A percentile compares a stretch with the other conserved stretches of the same genome.
These are phyloP conservation scores for Chlorodrepanis virens DNA, from an alignment of 2,113 vertebrate species.

Conservation along the genomic window DNA sequence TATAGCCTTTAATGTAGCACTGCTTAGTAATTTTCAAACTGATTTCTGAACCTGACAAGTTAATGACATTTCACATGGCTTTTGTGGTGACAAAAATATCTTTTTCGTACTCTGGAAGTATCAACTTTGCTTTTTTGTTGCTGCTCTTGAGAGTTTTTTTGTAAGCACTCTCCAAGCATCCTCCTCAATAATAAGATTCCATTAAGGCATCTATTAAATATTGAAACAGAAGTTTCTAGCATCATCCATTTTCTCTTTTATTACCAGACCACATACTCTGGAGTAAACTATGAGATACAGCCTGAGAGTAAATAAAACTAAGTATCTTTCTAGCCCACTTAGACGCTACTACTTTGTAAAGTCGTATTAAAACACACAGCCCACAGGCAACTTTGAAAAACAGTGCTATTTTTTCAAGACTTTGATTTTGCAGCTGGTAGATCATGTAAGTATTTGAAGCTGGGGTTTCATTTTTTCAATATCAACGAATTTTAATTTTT, in stretches of 20 bases:
- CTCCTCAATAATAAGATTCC: neutral
- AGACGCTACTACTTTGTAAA: neutral
- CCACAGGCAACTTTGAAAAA: neutral
- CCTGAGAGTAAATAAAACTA: neutral
- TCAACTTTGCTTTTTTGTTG: neutral
- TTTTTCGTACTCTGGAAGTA: neutral
- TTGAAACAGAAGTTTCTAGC: neutral
- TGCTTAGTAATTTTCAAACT: neutral
- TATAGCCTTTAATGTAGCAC: neutral
- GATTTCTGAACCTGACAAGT: neutral
- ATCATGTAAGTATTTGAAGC: neutral
- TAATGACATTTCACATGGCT: neutral
- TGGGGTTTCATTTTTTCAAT: neutral
- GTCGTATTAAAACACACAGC: accelerated
- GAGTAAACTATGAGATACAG: neutral
- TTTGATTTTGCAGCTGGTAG: neutral
- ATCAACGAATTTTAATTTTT: neutral
- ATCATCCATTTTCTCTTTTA: neutral
- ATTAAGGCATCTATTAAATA: neutral
- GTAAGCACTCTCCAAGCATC: neutral
- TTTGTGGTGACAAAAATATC: neutral
- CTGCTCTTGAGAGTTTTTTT: too few species aligned
- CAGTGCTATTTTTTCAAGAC: neutral
- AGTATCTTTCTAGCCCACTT: neutral
- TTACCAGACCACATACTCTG: neutral